Conservation (phyloP, 1,140 invertebrate genomes). For the Nixonia krombeini region DNA sequence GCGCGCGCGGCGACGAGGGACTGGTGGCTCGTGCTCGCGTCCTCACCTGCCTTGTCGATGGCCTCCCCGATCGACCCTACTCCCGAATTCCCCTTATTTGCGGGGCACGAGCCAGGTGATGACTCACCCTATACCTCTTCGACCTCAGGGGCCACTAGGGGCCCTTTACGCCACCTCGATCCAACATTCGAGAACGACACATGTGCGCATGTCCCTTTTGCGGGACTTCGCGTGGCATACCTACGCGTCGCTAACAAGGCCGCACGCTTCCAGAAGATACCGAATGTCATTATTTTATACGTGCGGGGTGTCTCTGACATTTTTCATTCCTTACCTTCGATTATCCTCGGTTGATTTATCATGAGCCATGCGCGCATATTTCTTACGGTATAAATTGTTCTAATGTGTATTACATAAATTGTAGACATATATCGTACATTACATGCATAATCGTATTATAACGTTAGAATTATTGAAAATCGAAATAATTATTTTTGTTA, state of each 20-base stretch:
- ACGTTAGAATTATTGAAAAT: no score
- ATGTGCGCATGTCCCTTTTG: slow-evolving; percentile 23
- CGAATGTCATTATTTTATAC: no score
- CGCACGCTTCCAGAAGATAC: neutral
- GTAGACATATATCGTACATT: no score
- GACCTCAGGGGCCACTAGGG: neutral
- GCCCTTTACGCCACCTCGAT: slow-evolving; percentile 49
- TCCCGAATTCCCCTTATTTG: slow-evolving; percentile 25
- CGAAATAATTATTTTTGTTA: no score
- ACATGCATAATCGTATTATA: no score
- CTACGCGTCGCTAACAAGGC: slow-evolving; percentile 21
- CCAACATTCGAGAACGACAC: slow-evolving; percentile 31
- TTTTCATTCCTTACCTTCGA: no score
- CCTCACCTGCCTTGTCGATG: slow-evolving; percentile 70
- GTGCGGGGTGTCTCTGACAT: no score
- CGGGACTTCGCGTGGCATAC: slow-evolving; percentile 34
- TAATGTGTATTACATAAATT: no score
- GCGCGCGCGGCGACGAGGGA: no score
- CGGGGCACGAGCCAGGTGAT: slow-evolving; percentile 66
- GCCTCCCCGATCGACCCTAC: slow-evolving; percentile 47
- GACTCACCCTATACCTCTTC: slow-evolving; percentile 60
- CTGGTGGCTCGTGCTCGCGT: slow-evolving; percentile 49
- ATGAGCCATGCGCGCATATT: no score
- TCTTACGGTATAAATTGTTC: no score
- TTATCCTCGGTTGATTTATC: no score